Base-by-base conservation (phyloP, 2,888 invertebrate genomes). In the Ormyrus thymus region DNA sequence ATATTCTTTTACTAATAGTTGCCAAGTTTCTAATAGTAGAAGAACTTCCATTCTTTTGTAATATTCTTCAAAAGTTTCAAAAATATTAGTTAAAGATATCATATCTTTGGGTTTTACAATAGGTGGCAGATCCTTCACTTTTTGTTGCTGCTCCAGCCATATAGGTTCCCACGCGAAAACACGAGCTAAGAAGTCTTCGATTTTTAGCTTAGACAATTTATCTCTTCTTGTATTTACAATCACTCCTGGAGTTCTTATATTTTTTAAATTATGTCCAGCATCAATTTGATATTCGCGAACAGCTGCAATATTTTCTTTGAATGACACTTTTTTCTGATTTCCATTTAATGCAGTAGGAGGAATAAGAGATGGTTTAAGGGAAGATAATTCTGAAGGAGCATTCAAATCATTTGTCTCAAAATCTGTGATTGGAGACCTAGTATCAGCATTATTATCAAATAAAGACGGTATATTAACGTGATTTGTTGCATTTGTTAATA, bases 141-240 rank as follows among this genome's bases (percentile, higher is more conserved):
- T 87, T 43, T 89, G 86, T 85, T 93, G 92, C 83, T 93, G 92
- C 76, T 92, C 88, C 3, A 95, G 86, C 95, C 95, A 95, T 46
- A 91, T 90, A 8, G 94, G 93, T 84, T 93, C 93, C 95, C 95
- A 95, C 1, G 75, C 84, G 6, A 94, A 90, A 81, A 95, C 92
- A 81, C 92, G 91, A 81, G 91, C 89, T 46, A 93, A 87, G 10
- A 93, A 92, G 61, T 92, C 89, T 81, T 89, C 86, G 7, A 86
- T 66, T 65, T 68, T 80, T 15, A 79, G 51, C 50, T 79, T 29
- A 29, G 29, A 29, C 4, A 29, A 29, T 4, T 29, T 29, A 53
- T 77, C 74, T 56, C 66, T 70, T 74, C 58, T 73, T 2, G 62
- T 51, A 71, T 56, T 76, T 72, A 64, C 50, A 7, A 70, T n/a